Base-by-base conservation (phyloP, 2,113 vertebrate species). In the Pipra filicauda region DNA sequence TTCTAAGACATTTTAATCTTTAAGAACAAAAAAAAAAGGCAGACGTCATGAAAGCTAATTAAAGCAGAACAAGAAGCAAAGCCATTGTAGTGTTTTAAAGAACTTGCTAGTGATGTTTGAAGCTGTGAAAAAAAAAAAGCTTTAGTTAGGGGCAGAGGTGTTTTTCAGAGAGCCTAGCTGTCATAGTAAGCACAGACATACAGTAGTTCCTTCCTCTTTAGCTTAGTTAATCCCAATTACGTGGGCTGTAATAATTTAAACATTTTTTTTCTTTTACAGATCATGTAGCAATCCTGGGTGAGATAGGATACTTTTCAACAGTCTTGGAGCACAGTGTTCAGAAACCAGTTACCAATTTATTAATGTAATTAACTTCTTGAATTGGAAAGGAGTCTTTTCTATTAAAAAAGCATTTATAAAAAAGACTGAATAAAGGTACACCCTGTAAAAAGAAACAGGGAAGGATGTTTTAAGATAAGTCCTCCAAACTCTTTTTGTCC, bases 211-310 rank as follows among this genome's bases (percentile, higher is more conserved):
- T 98, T 98, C 98, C 94, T 99, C 98, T 99, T 92, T 96, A 98
- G 98, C 98, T 99, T 98, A 99, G 98, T 98, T 99, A 99, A 98
- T 98, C 96, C 97, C 98, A 98, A 98, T 99, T 99, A 98, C 96
- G 97, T 98, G 98, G 98, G 98, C 98, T 97, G 93, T 95, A 96
- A 96, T 97, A 96, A 96, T 97, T 97, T 91, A 86, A 95, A 65
- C 71, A 20, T 76, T 87, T 89, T 93, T n/a, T 49, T 46, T 89
- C 72, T 21, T 30, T 31, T 66, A 67, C 59, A 82, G 94, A 94
- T 71, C 57, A 77, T 90, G 74, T 97, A 95, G 81, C 91, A 96
- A 54, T 81, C 77, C 92, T 96, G 88, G 81, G 61, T 55, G 84
- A 97, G 93, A 82, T 59, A 93, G 85, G 78, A 83, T 93, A 57